These are phyloP conservation scores for Sarcophaga peregrina DNA, from an alignment of 1,140 invertebrate genomes.

Conservation along the genomic window DNA sequence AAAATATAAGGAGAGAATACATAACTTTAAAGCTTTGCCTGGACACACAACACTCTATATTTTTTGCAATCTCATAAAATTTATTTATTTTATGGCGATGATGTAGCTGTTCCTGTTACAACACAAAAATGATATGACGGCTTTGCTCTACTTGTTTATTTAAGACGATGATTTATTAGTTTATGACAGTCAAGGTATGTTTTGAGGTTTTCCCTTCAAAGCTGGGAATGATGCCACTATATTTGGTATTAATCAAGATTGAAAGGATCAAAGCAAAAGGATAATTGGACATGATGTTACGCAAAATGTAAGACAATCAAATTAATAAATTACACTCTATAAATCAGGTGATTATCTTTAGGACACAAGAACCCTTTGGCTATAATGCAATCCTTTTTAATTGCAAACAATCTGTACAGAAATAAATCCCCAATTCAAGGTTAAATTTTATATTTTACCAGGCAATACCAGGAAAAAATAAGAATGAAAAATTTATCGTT, in stretches of 20 bases:
- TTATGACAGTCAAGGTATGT: slow-evolving; percentile 25
- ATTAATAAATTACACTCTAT: too few relatives aligned
- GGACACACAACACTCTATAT: not conserved
- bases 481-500: not conserved
- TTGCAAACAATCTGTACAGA: too few relatives aligned
- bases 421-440: not conserved
- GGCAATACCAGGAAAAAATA: not conserved
- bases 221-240: too few relatives aligned
- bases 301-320: too few relatives aligned
- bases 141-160: slow-evolving; percentile 12
- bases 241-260: too few relatives aligned
- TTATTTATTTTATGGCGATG: not conserved
- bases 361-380: too few relatives aligned
- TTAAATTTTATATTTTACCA: not conserved
- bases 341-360: too few relatives aligned
- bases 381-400: too few relatives aligned
- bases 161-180: slow-evolving; percentile 29
- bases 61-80: not conserved
- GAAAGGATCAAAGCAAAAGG: too few relatives aligned
- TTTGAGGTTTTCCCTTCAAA: not conserved
- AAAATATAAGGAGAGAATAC: not conserved
- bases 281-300: too few relatives aligned
- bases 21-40: slow-evolving; percentile 35
- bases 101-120: not conserved
- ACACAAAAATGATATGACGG: not conserved